Evolutionary conservation across 1,140 invertebrate genomes (phyloP), one percentile per base, ranked within the genome.

Genomic region (Drosophila lacteicornis): DNA sequence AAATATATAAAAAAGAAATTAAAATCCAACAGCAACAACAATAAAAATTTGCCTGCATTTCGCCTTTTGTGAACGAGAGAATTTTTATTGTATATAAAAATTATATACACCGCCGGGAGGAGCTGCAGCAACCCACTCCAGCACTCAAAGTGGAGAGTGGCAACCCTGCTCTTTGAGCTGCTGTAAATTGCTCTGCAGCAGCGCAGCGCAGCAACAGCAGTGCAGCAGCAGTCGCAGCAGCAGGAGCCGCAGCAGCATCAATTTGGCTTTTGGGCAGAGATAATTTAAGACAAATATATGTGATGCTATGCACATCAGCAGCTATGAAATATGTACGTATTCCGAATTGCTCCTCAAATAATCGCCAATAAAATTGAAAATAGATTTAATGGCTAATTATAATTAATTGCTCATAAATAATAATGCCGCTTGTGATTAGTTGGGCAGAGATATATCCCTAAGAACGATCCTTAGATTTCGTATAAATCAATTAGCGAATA

Each of bases 221-320:
- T 25, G 27, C 67, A 67, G 33, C 63, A 69, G 11, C 38, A 42
- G 25, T 17, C 57, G 60, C 42, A 59, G 33, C 25, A 45, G 19
- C 61, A 47, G 61, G 42, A 61, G 46, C 33, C 45, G 25, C 63
- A 42, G 17, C 75, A 74, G 62, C 81, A 85, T 79, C 79, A 75
- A 82, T 91, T 86, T 80, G 78, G 85, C 85, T 88, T 75, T 88
- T 88, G 85, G 85, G 85, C 85, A 90, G 71, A 88, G 70, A 79
- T 90, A 90, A 90, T 90, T 90, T 90, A 82, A 90, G 71, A 78
- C 75, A 82, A 84, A 85, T 92, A 87, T 79, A 84, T 87, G 84
- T 91, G 90, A 92, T 92, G 91, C 85, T 92, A 92, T 92, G 91
- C 91, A 87, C 91, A 92, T 91, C 91, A 92, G 90, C 91, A 90